phyloP scores from a whole-genome alignment of 2,113 vertebrate species.

The Cheilinus undulatus region DNA sequence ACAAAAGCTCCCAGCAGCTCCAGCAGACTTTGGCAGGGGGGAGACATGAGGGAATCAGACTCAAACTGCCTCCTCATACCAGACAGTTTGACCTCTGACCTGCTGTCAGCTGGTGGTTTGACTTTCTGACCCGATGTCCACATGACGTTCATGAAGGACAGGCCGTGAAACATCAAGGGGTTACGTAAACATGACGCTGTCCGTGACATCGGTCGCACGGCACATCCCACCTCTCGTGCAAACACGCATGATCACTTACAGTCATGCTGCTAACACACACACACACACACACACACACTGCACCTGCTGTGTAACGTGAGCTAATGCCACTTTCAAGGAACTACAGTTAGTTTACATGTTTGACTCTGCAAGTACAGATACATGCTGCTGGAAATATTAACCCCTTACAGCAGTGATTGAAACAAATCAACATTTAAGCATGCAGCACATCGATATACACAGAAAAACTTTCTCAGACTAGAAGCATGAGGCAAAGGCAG shows the following conservation, averaged over 20 bases:
- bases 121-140: slow-evolving; percentile 1
- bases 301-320: slow-evolving; percentile 58
- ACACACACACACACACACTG: slow-evolving; percentile 1
- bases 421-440: too few relatives aligned
- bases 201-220: slow-evolving; percentile 9
- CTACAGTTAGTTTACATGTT: slow-evolving; percentile 6
- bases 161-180: slow-evolving; percentile 17
- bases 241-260: slow-evolving; percentile 26
- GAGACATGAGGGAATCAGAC: slow-evolving; percentile 5
- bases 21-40: neutral
- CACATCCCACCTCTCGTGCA: slow-evolving; percentile 11
- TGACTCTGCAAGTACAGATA: neutral
- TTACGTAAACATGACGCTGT: slow-evolving; percentile 42
- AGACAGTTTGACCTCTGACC: slow-evolving; percentile 17
- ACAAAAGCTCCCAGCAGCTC: slow-evolving; percentile 13
- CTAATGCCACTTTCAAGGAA: slow-evolving; percentile 14
- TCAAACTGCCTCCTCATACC: neutral
- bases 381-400: neutral
- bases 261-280: slow-evolving; percentile 10
- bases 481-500: too few relatives aligned
- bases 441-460: too few relatives aligned
- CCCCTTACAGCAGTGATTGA: too few relatives aligned
- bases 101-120: slow-evolving; percentile 34
- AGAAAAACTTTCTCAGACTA: too few relatives aligned
- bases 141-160: slow-evolving; percentile 42